A percentile compares a stretch with the other conserved stretches of the same genome.
These are phyloP conservation scores for Loriculus beryllinus DNA, from an alignment of 2,797 vertebrate species.

Conservation along the genomic window DNA sequence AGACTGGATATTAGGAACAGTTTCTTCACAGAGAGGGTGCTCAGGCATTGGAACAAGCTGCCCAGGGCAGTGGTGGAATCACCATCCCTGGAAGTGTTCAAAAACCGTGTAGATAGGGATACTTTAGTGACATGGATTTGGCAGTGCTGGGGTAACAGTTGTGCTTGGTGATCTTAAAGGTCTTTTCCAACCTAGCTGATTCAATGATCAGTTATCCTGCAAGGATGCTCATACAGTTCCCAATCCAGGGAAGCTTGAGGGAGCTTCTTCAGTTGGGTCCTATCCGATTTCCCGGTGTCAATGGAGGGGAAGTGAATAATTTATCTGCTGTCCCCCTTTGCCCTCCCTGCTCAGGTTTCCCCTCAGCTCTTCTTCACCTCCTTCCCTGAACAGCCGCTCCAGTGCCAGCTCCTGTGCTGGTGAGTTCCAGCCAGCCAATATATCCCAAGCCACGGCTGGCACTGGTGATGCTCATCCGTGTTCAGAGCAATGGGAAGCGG, in stretches of 20 bases:
- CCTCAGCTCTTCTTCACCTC: not conserved
- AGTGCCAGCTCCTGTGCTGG: not conserved
- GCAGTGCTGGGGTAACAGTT: not conserved
- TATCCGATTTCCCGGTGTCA: not conserved
- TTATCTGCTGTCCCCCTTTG: not conserved
- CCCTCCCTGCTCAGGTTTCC: not conserved
- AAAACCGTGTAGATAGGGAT: not conserved
- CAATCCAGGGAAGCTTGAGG: not conserved
- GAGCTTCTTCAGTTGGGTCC: not conserved
- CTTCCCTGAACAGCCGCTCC: not conserved
- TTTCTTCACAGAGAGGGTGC: not conserved
- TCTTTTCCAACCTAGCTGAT: not conserved
- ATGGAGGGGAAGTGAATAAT: conserved; percentile 2
- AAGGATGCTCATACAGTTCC: not conserved
- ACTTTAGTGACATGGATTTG: not conserved
- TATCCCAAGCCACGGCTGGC: not conserved
- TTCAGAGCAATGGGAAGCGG: not conserved
- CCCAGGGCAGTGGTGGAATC: not conserved
- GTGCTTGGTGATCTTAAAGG: not conserved
- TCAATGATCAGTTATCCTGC: not conserved
- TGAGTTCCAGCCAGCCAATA: not conserved
- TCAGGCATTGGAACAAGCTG: not conserved
- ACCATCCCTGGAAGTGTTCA: not conserved
- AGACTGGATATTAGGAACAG: not conserved
- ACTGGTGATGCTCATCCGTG: not conserved